Percentiles rank a stretch among this genome's conserved stretches.
These are phyloP conservation scores for Himantopus leucocephalus DNA, from an alignment of 2,113 vertebrate genomes.

Conservation along the genomic window DNA sequence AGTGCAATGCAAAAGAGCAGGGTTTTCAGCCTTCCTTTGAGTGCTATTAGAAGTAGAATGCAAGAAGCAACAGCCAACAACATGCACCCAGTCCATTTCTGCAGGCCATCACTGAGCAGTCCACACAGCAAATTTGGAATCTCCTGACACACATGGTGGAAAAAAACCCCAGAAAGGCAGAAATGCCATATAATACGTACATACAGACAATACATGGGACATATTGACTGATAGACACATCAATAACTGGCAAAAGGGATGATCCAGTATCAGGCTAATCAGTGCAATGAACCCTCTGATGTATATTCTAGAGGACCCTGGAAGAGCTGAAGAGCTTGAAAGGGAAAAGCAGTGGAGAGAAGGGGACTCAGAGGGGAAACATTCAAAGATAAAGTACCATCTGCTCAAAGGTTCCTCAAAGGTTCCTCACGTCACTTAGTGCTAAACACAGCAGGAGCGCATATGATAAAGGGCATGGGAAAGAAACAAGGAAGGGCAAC, in stretches of 20 bases:
- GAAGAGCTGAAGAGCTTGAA: conserved; percentile 24
- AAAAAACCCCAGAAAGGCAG: not conserved
- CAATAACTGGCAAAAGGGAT: not conserved
- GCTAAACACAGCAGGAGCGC: conserved; percentile 29
- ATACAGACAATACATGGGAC: not conserved
- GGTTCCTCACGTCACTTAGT: conserved; percentile 50
- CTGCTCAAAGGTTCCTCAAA: conserved; percentile 67
- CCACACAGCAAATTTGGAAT: not conserved
- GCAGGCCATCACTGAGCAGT: not conserved
- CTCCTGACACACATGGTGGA: not conserved
- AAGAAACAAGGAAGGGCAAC: conserved; percentile 1
- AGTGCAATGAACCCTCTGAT: not conserved
- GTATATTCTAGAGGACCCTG: not conserved
- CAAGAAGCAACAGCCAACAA: not conserved
- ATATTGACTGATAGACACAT: not conserved
- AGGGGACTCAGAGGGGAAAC: conserved; percentile 62
- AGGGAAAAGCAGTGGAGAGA: conserved; percentile 32
- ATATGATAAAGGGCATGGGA: conserved; percentile 26
- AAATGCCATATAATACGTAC: not conserved
- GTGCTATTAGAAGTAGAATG: not conserved
- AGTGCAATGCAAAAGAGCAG: not conserved
- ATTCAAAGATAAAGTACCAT: conserved; percentile 63
- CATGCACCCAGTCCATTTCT: not conserved
- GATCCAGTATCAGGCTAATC: not conserved
- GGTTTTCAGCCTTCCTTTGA: not conserved